Base-by-base conservation (phyloP, 2,888 invertebrate genomes). In the Capitulum mitella region DNA sequence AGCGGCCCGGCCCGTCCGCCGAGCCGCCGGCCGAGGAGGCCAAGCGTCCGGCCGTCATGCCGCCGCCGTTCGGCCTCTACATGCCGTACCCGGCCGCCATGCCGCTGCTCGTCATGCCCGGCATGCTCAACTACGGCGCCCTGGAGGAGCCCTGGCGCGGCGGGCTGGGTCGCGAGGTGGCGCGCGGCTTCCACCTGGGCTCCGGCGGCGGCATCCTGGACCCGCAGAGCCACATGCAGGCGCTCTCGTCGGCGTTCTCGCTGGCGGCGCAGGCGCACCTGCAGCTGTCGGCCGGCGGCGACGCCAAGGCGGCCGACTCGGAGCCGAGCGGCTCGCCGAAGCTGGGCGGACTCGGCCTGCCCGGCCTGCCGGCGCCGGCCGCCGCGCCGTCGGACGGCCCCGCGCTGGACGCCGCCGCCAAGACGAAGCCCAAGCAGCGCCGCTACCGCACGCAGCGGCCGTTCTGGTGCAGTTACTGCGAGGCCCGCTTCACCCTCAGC, bases 401-500 rank as follows among this genome's bases (percentile, higher is more conserved):
- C 93, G 94, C 95, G 0, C 93, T 94, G 84, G 96, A 95, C 85
- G 92, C n/a, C n/a, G n/a, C n/a, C n/a, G n/a, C n/a, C 3, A 94
- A 95, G 91, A 94, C 94, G 0, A 95, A 95, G 83, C 95, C 95
- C 84, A 95, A 95, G 83, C 95, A 95, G 85, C 87, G 95, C 78
- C 90, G 95, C 70, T 95, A 95, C 84, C 89, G 95, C 80, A 95
- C 95, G 37, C 95, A 95, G 85, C 88, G 95, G 43, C 95, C 95
- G 0, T 96, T 94, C 85, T 92, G 92, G 0, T 96, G 96, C 85
- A 93, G 93, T 79, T 93, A 94, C 84, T 96, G 97, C 85, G 92
- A 93, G 0, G 95, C 95, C 0, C 89, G 93, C 78, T 97, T 97
- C 84, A 96, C 96, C 0, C 87, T 96, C 22, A 84, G 85, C n/a